Conservation (phyloP, 2,113 vertebrate genomes). For the human (Homo sapiens) region GRCh38 chr11:64090501-64091000, state of each 20-base stretch:
- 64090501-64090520: background rate
- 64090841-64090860: background rate
- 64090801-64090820: background rate
- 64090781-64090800: background rate
- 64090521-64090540: background rate
- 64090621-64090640: background rate
- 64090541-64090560: background rate
- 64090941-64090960: background rate
- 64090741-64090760: background rate
- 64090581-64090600: too few relatives aligned
- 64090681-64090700: background rate
- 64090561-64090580: too few relatives aligned
- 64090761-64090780: background rate
- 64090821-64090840: background rate
- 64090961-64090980: background rate
- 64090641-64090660: background rate
- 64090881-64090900: background rate
- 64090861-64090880: accelerated
- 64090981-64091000: background rate
- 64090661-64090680: background rate
- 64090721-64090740: background rate
- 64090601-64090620: background rate
- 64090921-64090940: background rate
- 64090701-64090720: background rate
- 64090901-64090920: accelerated